These are phyloP conservation scores for Anthoscopus minutus DNA, from an alignment of 2,113 vertebrate species.

Conservation along the genomic window DNA sequence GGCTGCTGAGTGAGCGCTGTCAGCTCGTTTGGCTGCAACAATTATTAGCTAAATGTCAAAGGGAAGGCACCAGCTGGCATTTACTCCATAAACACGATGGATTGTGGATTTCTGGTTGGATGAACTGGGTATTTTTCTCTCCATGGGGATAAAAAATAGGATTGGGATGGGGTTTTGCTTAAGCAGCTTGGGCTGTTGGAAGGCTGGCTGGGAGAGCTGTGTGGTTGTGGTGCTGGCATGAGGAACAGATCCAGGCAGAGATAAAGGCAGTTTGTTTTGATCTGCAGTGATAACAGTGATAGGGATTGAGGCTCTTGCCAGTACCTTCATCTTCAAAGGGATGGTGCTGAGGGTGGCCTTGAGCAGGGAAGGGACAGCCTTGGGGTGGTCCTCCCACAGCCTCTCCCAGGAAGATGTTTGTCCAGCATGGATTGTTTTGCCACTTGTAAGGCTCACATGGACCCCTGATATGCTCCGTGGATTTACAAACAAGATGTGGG, in stretches of 20 bases:
- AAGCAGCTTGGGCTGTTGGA: neutral
- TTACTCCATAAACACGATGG: neutral
- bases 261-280: too few relatives aligned
- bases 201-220: neutral
- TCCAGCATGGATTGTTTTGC: accelerated
- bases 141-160: neutral
- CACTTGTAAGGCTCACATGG: accelerated
- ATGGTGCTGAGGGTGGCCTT: neutral
- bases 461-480: accelerated
- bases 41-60: constrained; percentile 13
- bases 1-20: neutral
- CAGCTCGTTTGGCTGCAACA: neutral
- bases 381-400: neutral
- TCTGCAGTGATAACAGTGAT: neutral
- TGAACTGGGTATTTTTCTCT: neutral
- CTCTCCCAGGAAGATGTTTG: neutral
- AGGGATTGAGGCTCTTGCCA: neutral
- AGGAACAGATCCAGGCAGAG: neutral
- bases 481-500: neutral
- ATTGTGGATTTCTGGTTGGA: neutral
- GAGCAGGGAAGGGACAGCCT: neutral
- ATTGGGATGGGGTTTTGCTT: neutral
- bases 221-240: neutral
- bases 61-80: neutral
- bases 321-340: neutral